Percentiles rank a stretch among this genome's conserved stretches.
Evolutionary conservation across 2,888 invertebrate species (phyloP).

Genomic region (Tinea trinotella): DNA sequence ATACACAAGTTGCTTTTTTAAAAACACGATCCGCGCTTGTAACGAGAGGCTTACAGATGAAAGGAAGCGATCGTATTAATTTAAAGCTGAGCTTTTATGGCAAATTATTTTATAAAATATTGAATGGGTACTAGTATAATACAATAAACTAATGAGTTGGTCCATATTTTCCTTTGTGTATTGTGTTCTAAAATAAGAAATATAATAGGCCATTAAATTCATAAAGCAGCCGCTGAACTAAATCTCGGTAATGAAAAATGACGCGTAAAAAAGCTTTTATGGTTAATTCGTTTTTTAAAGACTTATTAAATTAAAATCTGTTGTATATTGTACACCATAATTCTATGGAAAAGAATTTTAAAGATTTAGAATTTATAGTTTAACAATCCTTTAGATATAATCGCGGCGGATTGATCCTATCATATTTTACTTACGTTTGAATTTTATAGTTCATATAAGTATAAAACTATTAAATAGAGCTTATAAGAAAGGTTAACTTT

Average conservation of each 20-base stretch:
- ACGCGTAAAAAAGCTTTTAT: slow-evolving; percentile 14
- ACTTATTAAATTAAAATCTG: background rate
- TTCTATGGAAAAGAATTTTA: background rate
- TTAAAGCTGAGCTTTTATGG: slow-evolving; percentile 1
- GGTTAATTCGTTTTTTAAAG: slow-evolving; percentile 9
- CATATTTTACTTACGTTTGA: background rate
- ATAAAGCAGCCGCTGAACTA: slow-evolving; percentile 13
- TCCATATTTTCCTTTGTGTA: slow-evolving; percentile 12
- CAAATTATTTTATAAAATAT: slow-evolving; percentile 15
- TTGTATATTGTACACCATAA: background rate
- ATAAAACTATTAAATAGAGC: background rate
- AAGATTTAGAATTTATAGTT: background rate
- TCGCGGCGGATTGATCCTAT: background rate
- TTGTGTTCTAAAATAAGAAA: slow-evolving; percentile 18
- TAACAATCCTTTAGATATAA: background rate
- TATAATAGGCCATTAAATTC: slow-evolving; percentile 16
- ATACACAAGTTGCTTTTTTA: background rate
- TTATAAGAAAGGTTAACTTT: too few relatives aligned
- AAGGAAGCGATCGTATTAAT: slow-evolving; percentile 2
- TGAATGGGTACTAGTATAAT: slow-evolving; percentile 13
- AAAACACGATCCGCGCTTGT: background rate
- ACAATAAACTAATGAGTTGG: slow-evolving; percentile 9
- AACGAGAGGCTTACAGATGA: background rate
- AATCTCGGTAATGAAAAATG: slow-evolving; percentile 17
- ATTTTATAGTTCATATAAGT: background rate